phyloP scores from a whole-genome alignment of 2,113 vertebrate genomes.

The Marmota flaviventris region DNA sequence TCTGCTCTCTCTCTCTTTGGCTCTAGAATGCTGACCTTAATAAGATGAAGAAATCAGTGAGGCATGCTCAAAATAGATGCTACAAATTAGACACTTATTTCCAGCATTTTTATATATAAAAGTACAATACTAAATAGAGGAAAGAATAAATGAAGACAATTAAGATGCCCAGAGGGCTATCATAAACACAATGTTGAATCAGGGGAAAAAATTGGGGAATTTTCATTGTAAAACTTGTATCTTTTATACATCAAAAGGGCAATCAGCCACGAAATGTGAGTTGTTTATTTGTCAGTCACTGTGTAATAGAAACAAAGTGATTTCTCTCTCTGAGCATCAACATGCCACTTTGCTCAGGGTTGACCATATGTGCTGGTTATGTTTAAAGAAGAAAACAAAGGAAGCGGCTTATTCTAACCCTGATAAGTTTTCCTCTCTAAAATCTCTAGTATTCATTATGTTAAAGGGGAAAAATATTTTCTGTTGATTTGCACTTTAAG shows the following conservation, averaged over 20 bases:
- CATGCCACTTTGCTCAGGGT: not conserved
- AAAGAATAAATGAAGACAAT: not conserved
- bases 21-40: slow-evolving; percentile 6
- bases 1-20: not conserved
- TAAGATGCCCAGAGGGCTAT: not conserved
- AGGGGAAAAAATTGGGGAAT: not conserved
- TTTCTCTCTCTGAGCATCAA: not conserved
- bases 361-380: not conserved
- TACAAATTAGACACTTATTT: not conserved
- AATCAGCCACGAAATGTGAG: not conserved
- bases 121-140: not conserved
- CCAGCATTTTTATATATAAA: not conserved
- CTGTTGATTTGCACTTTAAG: not conserved
- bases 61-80: not conserved
- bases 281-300: not conserved
- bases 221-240: not conserved
- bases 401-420: not conserved
- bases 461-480: not conserved
- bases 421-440: not conserved
- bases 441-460: not conserved
- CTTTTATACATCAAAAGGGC: not conserved
- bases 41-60: slow-evolving; percentile 19
- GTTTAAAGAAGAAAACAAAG: slow-evolving; percentile 31
- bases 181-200: not conserved
- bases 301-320: slow-evolving; percentile 1